A percentile compares a stretch with the other conserved stretches of the same genome.
These are phyloP conservation scores for Rallus crepitans DNA, from an alignment of 2,797 vertebrate genomes.

Conservation along the genomic window DNA sequence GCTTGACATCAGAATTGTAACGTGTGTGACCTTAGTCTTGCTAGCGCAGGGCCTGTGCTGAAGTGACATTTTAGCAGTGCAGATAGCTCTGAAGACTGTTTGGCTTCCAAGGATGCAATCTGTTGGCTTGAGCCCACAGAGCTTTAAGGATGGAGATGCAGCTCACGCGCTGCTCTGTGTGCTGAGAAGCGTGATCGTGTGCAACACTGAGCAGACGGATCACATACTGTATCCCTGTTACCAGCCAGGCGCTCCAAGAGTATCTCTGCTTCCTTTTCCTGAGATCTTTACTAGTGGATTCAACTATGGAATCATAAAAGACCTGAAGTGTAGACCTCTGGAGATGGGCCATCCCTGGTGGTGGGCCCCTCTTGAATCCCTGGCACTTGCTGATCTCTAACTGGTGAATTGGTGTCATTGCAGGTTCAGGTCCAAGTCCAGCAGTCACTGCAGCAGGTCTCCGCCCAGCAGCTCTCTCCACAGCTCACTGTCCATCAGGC, in stretches of 20 bases:
- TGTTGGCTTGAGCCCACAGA: neutral
- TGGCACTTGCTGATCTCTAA: neutral
- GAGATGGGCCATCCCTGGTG: neutral
- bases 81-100: neutral
- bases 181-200: neutral
- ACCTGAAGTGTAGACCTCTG: neutral
- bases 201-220: neutral
- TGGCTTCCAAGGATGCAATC: neutral
- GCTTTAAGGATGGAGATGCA: neutral
- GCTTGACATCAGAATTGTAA: neutral
- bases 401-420: slow-evolving; percentile 33
- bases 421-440: slow-evolving; percentile 96
- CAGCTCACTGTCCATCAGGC: slow-evolving; percentile 93
- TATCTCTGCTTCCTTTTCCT: neutral
- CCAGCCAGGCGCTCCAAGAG: neutral
- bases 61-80: slow-evolving; percentile 11
- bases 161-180: neutral
- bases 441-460: slow-evolving; percentile 89
- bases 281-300: neutral
- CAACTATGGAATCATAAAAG: neutral
- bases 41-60: neutral
- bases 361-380: neutral
- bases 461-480: slow-evolving; percentile 90
- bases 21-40: neutral
- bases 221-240: neutral